Evolutionary conservation across 2,797 vertebrate genomes (phyloP).

Genomic region (Podarcis lilfordi): DNA sequence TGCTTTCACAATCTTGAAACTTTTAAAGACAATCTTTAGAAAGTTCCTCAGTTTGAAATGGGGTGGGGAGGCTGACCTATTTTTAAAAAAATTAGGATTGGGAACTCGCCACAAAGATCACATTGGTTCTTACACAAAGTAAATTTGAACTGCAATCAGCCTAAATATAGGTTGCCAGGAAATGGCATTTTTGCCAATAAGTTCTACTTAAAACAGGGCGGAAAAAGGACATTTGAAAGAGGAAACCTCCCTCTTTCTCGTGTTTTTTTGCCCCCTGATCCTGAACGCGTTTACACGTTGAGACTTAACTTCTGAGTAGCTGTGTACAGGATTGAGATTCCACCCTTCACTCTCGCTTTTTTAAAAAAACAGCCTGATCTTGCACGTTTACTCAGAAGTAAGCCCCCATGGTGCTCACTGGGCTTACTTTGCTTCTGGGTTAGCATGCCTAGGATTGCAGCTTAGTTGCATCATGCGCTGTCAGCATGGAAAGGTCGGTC

Average conservation of each 20-base stretch:
- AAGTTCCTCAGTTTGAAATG: background rate
- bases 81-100: background rate
- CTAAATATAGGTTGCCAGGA: background rate
- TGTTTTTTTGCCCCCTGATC: background rate
- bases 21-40: slow-evolving; percentile 7
- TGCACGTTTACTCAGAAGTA: slow-evolving; percentile 9
- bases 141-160: background rate
- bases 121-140: background rate
- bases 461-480: background rate
- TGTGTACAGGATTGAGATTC: background rate
- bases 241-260: background rate
- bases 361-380: background rate
- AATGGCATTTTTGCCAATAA: background rate
- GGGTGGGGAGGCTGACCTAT: background rate
- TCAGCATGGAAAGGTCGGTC: background rate
- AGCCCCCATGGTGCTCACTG: background rate
- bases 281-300: background rate
- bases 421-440: background rate
- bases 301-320: background rate
- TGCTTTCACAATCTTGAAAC: background rate
- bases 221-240: background rate
- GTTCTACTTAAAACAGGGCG: background rate
- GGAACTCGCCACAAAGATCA: background rate
- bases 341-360: background rate
- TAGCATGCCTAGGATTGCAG: background rate